These are phyloP conservation scores for Byasa hedistus DNA, from an alignment of 2,888 invertebrate genomes.

Conservation along the genomic window DNA sequence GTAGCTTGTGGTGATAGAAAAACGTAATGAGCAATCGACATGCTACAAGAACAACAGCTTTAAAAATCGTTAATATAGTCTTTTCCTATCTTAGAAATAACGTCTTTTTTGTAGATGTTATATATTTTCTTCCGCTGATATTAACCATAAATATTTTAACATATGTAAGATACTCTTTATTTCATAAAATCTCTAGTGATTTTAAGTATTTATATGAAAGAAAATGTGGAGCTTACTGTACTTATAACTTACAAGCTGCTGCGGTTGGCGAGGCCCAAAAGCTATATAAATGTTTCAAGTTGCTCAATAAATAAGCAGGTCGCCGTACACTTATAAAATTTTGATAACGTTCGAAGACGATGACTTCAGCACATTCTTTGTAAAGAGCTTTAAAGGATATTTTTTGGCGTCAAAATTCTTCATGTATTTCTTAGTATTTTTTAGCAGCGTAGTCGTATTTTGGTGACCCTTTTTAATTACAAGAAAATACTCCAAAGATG, in stretches of 20 bases:
- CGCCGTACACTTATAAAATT: conserved; percentile 14
- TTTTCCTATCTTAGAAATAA: too few relatives aligned
- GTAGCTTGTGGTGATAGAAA: background rate
- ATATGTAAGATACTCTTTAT: background rate
- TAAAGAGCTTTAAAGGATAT: too few relatives aligned
- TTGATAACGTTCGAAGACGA: conserved; percentile 4
- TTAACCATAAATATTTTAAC: too few relatives aligned
- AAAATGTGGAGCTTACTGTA: conserved; percentile 6
- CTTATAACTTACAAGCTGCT: conserved; percentile 16
- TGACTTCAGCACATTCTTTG: background rate
- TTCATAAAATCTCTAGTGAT: background rate
- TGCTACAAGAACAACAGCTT: background rate
- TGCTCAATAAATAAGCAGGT: conserved; percentile 19
- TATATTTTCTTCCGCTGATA: too few relatives aligned
- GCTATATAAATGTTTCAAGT: conserved; percentile 16
- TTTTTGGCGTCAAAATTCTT: background rate
- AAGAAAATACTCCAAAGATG: too few relatives aligned
- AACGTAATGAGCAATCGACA: background rate
- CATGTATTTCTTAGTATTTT: background rate
- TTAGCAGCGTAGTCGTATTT: too few relatives aligned
- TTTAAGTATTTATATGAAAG: conserved; percentile 11
- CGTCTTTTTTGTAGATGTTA: too few relatives aligned
- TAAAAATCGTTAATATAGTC: too few relatives aligned
- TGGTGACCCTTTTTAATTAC: too few relatives aligned
- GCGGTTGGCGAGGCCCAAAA: conserved; percentile 6